A percentile compares a stretch with the other conserved stretches of the same genome.
Evolutionary conservation across 2,888 invertebrate genomes (phyloP).

Genomic region (Caenorhabditis auriculariae): DNA sequence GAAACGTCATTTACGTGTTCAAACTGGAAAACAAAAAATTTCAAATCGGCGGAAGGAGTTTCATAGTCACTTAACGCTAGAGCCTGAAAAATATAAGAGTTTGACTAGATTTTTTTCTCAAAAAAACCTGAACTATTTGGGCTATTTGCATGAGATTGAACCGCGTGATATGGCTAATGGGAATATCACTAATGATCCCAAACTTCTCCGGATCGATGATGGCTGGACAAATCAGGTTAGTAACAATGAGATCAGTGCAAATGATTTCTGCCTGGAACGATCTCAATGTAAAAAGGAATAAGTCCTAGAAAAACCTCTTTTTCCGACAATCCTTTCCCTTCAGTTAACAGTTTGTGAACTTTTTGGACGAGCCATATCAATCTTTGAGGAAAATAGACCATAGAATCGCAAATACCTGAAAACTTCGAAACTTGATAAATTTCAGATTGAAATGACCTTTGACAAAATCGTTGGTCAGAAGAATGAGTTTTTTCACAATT

Average conservation of each 20-base stretch:
- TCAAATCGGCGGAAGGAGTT: constrained; percentile 75
- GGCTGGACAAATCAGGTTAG: constrained; percentile 90
- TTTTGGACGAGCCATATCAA: constrained; percentile 87
- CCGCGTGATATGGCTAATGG: constrained; percentile 82
- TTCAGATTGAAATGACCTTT: constrained; percentile 68
- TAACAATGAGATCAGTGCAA: constrained; percentile 88
- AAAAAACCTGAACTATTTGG: constrained; percentile 73
- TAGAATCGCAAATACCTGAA: constrained; percentile 75
- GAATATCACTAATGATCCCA: constrained; percentile 83
- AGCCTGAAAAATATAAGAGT: constrained; percentile 72
- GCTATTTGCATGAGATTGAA: constrained; percentile 80
- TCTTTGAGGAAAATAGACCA: constrained; percentile 79
- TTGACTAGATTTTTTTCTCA: neutral
- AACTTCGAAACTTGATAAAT: neutral
- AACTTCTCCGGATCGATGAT: constrained; percentile 88
- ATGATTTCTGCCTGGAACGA: constrained; percentile 64
- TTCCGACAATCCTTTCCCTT: constrained; percentile 15
- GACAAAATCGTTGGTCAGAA: constrained; percentile 80
- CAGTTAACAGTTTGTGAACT: constrained; percentile 70
- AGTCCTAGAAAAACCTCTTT: constrained; percentile 6
- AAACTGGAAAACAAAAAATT: constrained; percentile 65
- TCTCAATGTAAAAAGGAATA: neutral
- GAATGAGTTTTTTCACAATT: constrained; percentile 75
- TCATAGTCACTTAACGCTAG: constrained; percentile 83
- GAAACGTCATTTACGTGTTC: constrained; percentile 11